Evolutionary conservation across 2,113 vertebrate genomes (phyloP), one percentile per base, ranked within the genome.

Genomic region (Cynoglossus semilaevis): DNA sequence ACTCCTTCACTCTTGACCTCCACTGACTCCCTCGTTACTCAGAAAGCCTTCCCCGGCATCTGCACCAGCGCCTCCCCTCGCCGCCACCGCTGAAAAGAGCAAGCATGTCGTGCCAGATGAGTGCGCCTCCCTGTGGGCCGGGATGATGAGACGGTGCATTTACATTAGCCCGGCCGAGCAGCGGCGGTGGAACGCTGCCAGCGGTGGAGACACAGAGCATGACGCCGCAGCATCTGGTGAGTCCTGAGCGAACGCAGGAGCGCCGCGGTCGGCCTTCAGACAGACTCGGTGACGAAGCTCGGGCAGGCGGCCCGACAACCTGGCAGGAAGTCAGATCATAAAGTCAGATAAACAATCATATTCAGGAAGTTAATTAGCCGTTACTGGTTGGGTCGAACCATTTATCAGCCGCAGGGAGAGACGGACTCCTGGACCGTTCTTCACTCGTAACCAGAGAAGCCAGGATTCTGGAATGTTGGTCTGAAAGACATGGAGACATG

Each of bases 271-370:
- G 14, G 29, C 58, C 48, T 42, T 63, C 50, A 64, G 15, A 73
- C 59, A 41, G 62, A 62, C 50, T 58, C 67, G 54, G 42, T 47
- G 50, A 74, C 41, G 11, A 64, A 19, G 22, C 48, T 9, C 35
- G 18, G 46, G 52, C 60, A 45, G 37, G 15, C 17, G 18, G 58
- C 35, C 41, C 71, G 50, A 58, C 64, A 52, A 53, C 72, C 70
- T 63, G 81, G 65, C 72, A 63, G 66, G 10, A 41, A 35, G 45
- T 77, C 81, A 74, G 72, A 79, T 79, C 70, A 77, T 74, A 77
- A 82, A 86, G 74, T 81, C 76, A 77, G 81, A 83, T 76, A 85
- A 86, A 88, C 81, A 81, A 73, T 83, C 59, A 69, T 58, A 79
- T 80, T 76, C 60, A 64, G 63, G 57, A 44, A 76, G 72, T 72